Base-by-base conservation (phyloP, 1,140 invertebrate genomes). In the Drosophila virilis region DNA sequence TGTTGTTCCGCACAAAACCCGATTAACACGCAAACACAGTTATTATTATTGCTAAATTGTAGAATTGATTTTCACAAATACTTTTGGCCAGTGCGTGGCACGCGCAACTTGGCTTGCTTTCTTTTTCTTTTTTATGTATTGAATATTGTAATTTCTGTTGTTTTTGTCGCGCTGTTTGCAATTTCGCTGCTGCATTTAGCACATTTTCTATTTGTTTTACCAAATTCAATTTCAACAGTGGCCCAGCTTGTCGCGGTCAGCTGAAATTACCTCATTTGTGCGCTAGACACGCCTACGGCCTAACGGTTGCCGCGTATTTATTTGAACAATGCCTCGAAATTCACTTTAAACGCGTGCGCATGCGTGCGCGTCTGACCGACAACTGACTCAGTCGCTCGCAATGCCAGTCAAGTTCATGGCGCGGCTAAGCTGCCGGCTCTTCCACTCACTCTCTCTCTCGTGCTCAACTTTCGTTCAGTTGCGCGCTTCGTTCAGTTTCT, bases 141-240 rank as follows among this genome's bases (percentile, higher is more conserved):
- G 22, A 3, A 5, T 22, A 48, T 59, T 61, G 58, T 80, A 46
- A 43, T 77, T 61, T 67, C 45, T n/a, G 37, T 45, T 35, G 35
- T 8, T 43, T 28, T 73, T 46, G 74, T 73, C 17, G 46, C 46
- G 46, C 67, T 80, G 74, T 81, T 86, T 78, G 72, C 69, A 88
- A 83, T 88, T 86, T 86, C 84, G 72, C 83, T 88, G 66, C 73
- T 80, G 73, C 79, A 89, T 83, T 88, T 89, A 88, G 77, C 83
- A 81, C 79, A 73, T 83, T 88, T 88, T 89, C 83, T 88, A 89
- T 88, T 88, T 79, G 59, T 59, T 37, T 51, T 58, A 17, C 42
- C 40, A 9, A 38, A 43, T 37, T 33, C 55, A 46, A 64, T 13
- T 48, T 15, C 40, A 52, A 64, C 62, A 58, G 64, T 51, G 35